A percentile compares a stretch with the other conserved stretches of the same genome.
phyloP scores from a whole-genome alignment of 30 jellyfish, hydroid and myxozoan species.

The Turritopsis dohrnii region DNA sequence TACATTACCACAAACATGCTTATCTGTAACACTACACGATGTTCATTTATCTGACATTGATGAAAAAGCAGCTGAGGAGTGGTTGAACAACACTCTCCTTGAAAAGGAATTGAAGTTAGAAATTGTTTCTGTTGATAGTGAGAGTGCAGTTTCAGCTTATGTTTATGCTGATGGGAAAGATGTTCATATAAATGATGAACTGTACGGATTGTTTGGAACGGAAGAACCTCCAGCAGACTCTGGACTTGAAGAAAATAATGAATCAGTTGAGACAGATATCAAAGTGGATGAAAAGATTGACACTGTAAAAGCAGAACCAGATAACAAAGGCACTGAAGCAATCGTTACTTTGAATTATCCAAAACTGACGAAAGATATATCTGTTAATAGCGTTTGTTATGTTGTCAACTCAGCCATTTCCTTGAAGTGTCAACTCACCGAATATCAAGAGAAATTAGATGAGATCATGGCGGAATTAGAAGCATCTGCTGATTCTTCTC shows the following conservation, averaged over 20 bases:
- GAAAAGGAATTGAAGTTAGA: too few relatives aligned
- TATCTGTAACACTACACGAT: too few relatives aligned
- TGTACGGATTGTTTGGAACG: too few relatives aligned
- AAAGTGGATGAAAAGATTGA: conserved; percentile 11
- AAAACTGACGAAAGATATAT: neutral
- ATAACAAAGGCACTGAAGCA: neutral
- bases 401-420: conserved; percentile 38
- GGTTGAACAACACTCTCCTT: too few relatives aligned
- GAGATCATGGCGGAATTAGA: conserved; percentile 24
- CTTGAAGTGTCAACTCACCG: conserved; percentile 18
- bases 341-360: neutral
- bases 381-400: conserved; percentile 27
- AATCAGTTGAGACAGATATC: conserved; percentile 21
- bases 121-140: too few relatives aligned
- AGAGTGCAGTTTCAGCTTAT: too few relatives aligned
- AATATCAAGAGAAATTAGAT: conserved; percentile 4
- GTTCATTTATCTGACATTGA: too few relatives aligned
- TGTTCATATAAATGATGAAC: too few relatives aligned
- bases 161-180: too few relatives aligned
- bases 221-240: conserved; percentile 16
- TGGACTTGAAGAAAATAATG: conserved; percentile 46
- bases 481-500: neutral
- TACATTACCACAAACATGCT: too few relatives aligned
- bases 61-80: too few relatives aligned
- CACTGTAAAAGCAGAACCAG: too few relatives aligned